Percentiles rank a stretch among this genome's conserved stretches.
These are phyloP conservation scores for Solea solea DNA, from an alignment of 2,113 vertebrate genomes.

Conservation along the genomic window DNA sequence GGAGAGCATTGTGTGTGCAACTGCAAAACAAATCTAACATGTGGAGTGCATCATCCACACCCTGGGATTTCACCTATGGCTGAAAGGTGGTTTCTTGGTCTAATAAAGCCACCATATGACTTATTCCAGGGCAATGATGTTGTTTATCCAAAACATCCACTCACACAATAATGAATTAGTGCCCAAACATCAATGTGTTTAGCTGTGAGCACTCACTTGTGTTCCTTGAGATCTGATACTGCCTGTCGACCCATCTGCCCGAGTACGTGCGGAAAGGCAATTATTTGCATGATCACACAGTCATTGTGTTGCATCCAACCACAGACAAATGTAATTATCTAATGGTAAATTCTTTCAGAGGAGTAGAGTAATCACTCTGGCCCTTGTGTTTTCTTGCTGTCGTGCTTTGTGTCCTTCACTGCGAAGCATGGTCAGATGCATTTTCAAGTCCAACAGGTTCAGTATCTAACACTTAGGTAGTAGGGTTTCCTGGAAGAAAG, in stretches of 20 bases:
- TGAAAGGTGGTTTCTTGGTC: slow-evolving; percentile 21
- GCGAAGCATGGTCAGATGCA: background rate
- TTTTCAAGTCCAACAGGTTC: background rate
- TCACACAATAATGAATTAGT: slow-evolving; percentile 51
- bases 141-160: slow-evolving; percentile 39
- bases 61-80: slow-evolving; percentile 51
- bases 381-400: slow-evolving; percentile 12
- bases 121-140: slow-evolving; percentile 48
- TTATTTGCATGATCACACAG: slow-evolving; percentile 82
- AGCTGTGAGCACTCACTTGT: slow-evolving; percentile 36
- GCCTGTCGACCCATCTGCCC: slow-evolving; percentile 41
- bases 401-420: slow-evolving; percentile 1
- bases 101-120: slow-evolving; percentile 30
- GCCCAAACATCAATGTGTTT: slow-evolving; percentile 45
- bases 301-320: slow-evolving; percentile 78
- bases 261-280: slow-evolving; percentile 69
- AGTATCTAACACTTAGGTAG: too few relatives aligned
- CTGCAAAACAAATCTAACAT: slow-evolving; percentile 24
- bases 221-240: slow-evolving; percentile 54
- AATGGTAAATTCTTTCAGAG: slow-evolving; percentile 65
- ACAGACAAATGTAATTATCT: slow-evolving; percentile 79
- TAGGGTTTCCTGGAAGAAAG: too few relatives aligned
- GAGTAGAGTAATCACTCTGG: slow-evolving; percentile 7
- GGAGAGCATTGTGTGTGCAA: slow-evolving; percentile 26
- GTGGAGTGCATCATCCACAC: slow-evolving; percentile 36